Conservation (phyloP, 2,888 invertebrate genomes). For the Parnassius apollo region DNA sequence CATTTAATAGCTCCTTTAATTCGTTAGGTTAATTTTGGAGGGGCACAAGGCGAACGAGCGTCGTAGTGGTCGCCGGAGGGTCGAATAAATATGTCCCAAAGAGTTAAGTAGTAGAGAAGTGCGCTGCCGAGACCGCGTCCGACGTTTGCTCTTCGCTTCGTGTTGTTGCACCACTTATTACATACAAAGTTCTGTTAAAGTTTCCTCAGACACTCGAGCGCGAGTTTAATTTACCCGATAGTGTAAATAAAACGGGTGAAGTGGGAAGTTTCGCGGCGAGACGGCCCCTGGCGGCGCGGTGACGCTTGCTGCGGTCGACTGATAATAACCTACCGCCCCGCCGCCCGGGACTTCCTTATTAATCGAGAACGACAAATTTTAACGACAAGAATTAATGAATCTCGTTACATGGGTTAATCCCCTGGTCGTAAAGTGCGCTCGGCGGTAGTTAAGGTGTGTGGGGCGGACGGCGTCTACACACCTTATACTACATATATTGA, state of each 20-base stretch:
- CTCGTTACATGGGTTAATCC: conserved; percentile 82
- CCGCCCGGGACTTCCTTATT: conserved; percentile 78
- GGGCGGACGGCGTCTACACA: conserved; percentile 41
- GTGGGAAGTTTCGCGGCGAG: conserved; percentile 75
- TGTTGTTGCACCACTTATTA: conserved; percentile 82
- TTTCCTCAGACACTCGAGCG: conserved; percentile 78
- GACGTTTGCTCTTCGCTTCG: conserved; percentile 81
- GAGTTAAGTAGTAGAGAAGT: conserved; percentile 80
- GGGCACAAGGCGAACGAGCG: conserved; percentile 54
- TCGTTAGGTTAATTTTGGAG: conserved; percentile 76
- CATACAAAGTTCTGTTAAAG: conserved; percentile 81
- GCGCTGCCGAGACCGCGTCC: conserved; percentile 76
- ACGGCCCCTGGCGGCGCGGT: conserved; percentile 45
- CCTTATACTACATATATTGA: conserved; percentile 13
- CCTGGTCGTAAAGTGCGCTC: conserved; percentile 77
- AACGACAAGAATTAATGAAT: conserved; percentile 83
- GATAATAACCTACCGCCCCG: conserved; percentile 73
- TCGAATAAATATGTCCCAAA: conserved; percentile 82
- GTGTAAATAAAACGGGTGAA: conserved; percentile 81
- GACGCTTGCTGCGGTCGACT: conserved; percentile 66
- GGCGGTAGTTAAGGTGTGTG: conserved; percentile 72
- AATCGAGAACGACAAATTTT: conserved; percentile 83
- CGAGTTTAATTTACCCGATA: conserved; percentile 82
- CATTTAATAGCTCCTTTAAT: conserved; percentile 70
- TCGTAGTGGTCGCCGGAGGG: conserved; percentile 76